These are phyloP conservation scores for Cydia strobilella DNA, from an alignment of 1,140 invertebrate species.

Conservation along the genomic window DNA sequence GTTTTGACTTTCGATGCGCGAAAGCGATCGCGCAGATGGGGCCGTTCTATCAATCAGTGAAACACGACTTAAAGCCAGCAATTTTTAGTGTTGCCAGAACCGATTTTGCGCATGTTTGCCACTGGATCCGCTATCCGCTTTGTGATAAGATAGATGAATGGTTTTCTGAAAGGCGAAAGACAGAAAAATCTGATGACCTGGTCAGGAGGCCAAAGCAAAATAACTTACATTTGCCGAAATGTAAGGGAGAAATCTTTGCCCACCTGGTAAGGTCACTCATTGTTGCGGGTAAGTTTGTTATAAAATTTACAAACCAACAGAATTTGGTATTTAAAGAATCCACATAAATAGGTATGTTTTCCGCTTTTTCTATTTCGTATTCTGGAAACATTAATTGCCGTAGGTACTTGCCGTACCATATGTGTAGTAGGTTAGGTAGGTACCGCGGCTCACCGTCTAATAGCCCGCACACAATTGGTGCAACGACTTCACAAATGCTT, in stretches of 20 bases:
- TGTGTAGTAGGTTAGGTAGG: too few species aligned
- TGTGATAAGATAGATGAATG: too few species aligned
- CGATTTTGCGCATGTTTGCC: too few species aligned
- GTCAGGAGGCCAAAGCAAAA: too few species aligned
- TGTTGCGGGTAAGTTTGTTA: too few species aligned
- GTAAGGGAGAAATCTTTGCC: too few species aligned
- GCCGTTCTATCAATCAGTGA: constrained; percentile 63
- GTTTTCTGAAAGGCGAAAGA: too few species aligned
- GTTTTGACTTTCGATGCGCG: constrained; percentile 64
- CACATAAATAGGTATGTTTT: neutral
- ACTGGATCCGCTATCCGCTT: neutral
- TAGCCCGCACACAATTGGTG: constrained; percentile 61
- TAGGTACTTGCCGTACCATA: neutral
- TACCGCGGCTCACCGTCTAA: constrained; percentile 51
- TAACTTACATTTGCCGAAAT: too few species aligned
- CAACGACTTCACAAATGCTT: constrained; percentile 59
- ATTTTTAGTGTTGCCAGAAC: neutral
- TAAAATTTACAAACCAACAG: too few species aligned
- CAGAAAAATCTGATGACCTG: too few species aligned
- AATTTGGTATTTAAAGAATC: neutral
- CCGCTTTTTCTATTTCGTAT: neutral
- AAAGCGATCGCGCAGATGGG: constrained; percentile 62
- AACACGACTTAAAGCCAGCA: constrained; percentile 35
- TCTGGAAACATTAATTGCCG: constrained; percentile 2
- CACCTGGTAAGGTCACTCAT: too few species aligned